Conservation (phyloP, 2,888 invertebrate species). For the Hymenopus coronatus region DNA sequence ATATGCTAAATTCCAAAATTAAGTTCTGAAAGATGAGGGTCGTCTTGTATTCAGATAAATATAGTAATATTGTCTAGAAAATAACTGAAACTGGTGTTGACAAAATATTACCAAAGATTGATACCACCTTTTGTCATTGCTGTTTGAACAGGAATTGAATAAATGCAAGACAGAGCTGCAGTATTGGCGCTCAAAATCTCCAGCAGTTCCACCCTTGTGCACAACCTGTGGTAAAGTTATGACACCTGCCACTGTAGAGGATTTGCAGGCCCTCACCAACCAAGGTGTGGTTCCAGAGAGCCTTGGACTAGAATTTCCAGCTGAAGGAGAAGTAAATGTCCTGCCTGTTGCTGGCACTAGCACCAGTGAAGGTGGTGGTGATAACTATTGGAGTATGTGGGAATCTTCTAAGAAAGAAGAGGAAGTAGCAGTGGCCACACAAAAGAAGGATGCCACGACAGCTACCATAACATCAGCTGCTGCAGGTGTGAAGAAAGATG, state of each 20-base stretch:
- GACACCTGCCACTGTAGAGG: slow-evolving; percentile 55
- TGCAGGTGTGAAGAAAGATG: background rate
- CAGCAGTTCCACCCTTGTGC: slow-evolving; percentile 70
- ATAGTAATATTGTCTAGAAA: no score
- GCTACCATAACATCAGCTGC: background rate
- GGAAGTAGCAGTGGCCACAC: background rate
- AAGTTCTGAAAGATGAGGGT: no score
- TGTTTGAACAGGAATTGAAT: slow-evolving; percentile 68
- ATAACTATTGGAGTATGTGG: background rate
- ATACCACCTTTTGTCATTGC: background rate
- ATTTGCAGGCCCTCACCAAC: slow-evolving; percentile 59
- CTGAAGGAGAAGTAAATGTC: slow-evolving; percentile 1
- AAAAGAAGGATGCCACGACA: background rate
- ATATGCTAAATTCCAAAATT: no score
- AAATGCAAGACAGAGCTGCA: slow-evolving; percentile 90
- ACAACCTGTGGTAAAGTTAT: slow-evolving; percentile 68
- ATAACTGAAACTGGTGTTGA: background rate
- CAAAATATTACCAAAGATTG: background rate
- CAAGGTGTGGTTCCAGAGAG: slow-evolving; percentile 56
- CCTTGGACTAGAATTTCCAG: slow-evolving; percentile 10
- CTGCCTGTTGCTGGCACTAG: slow-evolving; percentile 20
- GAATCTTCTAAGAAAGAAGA: slow-evolving; percentile 9
- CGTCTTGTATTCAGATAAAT: no score
- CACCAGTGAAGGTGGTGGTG: background rate
- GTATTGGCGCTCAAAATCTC: slow-evolving; percentile 87